Conservation (phyloP, 2,888 invertebrate species). For the Elaeidobius kamerunicus region DNA sequence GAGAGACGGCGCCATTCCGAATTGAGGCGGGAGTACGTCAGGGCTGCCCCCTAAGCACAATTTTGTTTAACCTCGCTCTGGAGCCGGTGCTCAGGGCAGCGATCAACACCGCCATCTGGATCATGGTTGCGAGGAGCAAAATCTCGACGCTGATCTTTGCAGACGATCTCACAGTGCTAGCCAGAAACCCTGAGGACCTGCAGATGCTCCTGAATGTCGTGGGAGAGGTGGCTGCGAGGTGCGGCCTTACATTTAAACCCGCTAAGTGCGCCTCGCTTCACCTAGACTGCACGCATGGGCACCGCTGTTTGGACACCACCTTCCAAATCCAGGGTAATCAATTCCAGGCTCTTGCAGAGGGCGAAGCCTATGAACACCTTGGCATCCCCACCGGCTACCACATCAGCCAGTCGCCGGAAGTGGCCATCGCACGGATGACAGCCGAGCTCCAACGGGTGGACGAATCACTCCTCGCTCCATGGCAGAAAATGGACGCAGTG, state of each 20-base stretch:
- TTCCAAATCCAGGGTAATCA: conserved; percentile 32
- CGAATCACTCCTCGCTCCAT: conserved; percentile 29
- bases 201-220: conserved; percentile 23
- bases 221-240: conserved; percentile 19
- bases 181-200: conserved; percentile 24
- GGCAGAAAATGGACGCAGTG: conserved; percentile 36
- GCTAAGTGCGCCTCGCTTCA: conserved; percentile 37
- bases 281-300: conserved; percentile 26
- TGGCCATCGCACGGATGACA: conserved; percentile 30
- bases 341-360: conserved; percentile 29
- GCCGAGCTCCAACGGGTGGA: conserved; percentile 27
- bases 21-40: conserved; percentile 42
- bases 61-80: conserved; percentile 41
- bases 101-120: background rate
- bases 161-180: conserved; percentile 24
- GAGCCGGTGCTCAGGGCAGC: conserved; percentile 26
- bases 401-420: conserved; percentile 32
- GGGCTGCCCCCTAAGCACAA: conserved; percentile 42
- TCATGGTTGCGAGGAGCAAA: too few relatives aligned
- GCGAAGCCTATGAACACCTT: conserved; percentile 39
- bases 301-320: conserved; percentile 16
- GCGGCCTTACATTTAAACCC: conserved; percentile 39
- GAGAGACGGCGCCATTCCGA: conserved; percentile 6
- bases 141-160: conserved; percentile 25
- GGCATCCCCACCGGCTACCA: conserved; percentile 40